These are phyloP conservation scores for Boloria selene DNA, from an alignment of 2,888 invertebrate species.

Conservation along the genomic window DNA sequence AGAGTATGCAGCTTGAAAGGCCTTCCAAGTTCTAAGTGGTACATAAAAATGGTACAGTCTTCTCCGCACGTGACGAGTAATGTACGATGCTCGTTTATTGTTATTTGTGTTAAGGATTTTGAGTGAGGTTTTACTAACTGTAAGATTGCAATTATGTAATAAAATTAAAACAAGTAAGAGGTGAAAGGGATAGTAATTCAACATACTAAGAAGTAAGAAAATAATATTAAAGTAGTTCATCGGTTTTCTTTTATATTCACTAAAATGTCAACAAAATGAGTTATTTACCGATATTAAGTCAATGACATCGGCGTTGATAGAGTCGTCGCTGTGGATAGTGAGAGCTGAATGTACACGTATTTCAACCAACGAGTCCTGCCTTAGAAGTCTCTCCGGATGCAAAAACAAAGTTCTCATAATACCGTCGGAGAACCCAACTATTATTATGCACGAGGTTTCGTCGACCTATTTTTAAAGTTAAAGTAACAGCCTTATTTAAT, in stretches of 20 bases:
- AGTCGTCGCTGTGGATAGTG: slow-evolving; percentile 68
- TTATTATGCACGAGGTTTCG: slow-evolving; percentile 83
- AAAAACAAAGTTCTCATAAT: slow-evolving; percentile 81
- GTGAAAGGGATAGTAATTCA: no score
- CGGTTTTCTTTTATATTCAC: no score
- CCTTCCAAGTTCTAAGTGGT: slow-evolving; percentile 66
- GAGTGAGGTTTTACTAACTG: slow-evolving; percentile 86
- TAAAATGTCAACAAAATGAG: no score
- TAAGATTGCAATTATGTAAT: slow-evolving; percentile 31
- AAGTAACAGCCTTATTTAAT: no score
- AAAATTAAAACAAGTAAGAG: neutral
- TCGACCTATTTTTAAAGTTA: slow-evolving; percentile 77
- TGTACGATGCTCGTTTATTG: slow-evolving; percentile 80
- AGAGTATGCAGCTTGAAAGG: slow-evolving; percentile 83
- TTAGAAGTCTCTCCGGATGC: slow-evolving; percentile 60
- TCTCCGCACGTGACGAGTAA: slow-evolving; percentile 85
- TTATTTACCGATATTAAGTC: slow-evolving; percentile 64
- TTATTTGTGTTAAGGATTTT: slow-evolving; percentile 82
- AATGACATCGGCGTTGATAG: slow-evolving; percentile 58
- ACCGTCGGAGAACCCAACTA: slow-evolving; percentile 88
- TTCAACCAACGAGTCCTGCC: slow-evolving; percentile 52
- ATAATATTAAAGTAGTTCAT: no score
- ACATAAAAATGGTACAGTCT: slow-evolving; percentile 87
- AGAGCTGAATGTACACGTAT: slow-evolving; percentile 62
- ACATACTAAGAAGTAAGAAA: neutral